These are phyloP conservation scores for Eupsittula cactorum DNA, from an alignment of 2,113 vertebrate species.

Conservation along the genomic window DNA sequence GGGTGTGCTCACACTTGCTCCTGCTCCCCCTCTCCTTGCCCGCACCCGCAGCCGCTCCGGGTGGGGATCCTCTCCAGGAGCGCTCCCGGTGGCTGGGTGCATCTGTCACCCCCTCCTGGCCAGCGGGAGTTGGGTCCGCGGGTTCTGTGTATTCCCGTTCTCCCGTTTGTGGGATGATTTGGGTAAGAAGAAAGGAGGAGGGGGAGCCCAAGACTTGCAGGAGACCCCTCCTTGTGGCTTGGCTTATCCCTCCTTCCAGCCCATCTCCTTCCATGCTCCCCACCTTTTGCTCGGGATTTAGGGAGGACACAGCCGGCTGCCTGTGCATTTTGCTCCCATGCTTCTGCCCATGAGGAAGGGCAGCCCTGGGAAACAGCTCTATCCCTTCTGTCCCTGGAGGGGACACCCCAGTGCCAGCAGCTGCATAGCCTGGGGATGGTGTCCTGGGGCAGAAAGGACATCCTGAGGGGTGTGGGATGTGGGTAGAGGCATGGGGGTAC, in stretches of 20 bases:
- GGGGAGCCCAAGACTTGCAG: not conserved
- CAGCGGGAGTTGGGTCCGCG: not conserved
- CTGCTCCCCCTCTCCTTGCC: accelerated
- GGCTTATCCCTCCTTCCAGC: not conserved
- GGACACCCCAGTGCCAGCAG: not conserved
- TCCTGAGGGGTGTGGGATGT: not conserved
- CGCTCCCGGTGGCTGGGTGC: not conserved
- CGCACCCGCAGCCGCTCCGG: accelerated
- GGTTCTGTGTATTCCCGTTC: accelerated
- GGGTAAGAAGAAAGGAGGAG: not conserved
- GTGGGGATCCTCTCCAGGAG: not conserved
- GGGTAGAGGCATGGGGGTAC: accelerated
- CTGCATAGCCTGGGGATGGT: accelerated
- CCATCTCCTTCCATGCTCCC: accelerated
- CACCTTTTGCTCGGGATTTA: accelerated
- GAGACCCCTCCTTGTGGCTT: accelerated
- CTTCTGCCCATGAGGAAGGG: not conserved
- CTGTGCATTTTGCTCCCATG: accelerated
- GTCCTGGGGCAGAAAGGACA: not conserved
- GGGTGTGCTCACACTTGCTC: not conserved
- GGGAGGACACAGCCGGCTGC: not conserved
- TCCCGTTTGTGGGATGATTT: not conserved
- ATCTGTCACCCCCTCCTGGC: slow-evolving; percentile 13
- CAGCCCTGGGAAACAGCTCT: not conserved
- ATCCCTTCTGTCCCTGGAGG: not conserved